A percentile compares a stretch with the other conserved stretches of the same genome.
phyloP scores from a whole-genome alignment of 2,797 vertebrate genomes.

The Hozukius guyotensis region DNA sequence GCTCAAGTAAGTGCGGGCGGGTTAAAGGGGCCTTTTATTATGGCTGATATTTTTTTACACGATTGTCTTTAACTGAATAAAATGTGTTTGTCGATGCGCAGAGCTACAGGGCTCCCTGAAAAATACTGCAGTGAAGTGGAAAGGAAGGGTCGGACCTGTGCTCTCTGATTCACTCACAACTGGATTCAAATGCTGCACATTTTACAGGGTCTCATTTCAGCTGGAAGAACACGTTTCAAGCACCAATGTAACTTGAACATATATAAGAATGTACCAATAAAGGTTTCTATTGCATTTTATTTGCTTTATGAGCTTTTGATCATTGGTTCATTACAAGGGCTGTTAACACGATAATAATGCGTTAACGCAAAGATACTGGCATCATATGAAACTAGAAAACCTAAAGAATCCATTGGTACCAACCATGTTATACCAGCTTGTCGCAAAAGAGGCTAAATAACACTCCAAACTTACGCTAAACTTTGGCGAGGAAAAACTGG shows the following conservation, averaged over 20 bases:
- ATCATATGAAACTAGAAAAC: no score
- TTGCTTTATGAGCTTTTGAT: neutral
- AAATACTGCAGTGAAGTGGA: conserved; percentile 88
- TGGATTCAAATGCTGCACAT: neutral
- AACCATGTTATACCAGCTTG: no score
- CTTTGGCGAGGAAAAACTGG: no score
- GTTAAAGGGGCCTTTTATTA: neutral
- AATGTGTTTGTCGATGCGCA: conserved; percentile 51
- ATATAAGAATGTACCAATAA: conserved; percentile 3
- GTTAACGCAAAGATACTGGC: no score
- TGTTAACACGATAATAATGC: no score
- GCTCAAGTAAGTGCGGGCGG: conserved; percentile 82
- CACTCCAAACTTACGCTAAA: no score
- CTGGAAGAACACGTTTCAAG: neutral
- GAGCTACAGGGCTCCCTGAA: conserved; percentile 86
- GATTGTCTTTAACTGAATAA: neutral
- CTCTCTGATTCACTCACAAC: conserved; percentile 15
- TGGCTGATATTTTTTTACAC: neutral
- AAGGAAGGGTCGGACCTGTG: conserved; percentile 65
- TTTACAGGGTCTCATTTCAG: neutral
- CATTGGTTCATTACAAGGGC: neutral
- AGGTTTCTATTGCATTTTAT: neutral
- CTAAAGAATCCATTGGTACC: no score
- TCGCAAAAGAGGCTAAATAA: no score
- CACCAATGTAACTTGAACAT: neutral